Evolutionary conservation across 2,888 invertebrate genomes (phyloP), one percentile per base, ranked within the genome.

Genomic region (Tiliacea citrago): DNA sequence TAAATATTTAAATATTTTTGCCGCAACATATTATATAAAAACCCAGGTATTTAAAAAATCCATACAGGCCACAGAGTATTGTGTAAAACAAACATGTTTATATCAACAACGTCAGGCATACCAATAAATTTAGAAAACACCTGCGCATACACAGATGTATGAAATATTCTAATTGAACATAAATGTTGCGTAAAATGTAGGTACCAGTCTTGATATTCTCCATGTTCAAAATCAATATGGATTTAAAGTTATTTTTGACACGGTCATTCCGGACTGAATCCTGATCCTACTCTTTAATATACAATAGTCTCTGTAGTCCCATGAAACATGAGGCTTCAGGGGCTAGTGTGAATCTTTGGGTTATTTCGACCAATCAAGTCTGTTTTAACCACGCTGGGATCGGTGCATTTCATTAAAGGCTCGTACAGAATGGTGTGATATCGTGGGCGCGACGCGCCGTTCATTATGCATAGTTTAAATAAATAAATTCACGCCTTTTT

Each of bases 81-180:
- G 72, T 76, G 83, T 70, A 79, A 85, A 62, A 49, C 35, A 73
- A 70, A 85, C 73, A 76, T 74, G 83, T 87, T 73, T 61, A 47
- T 58, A 77, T 74, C 55, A 69, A 79, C 70, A 78, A 42, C 68
- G 71, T 84, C 68, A 68, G 21, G 68, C 75, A 75, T 84, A 66
- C 82, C 68, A 67, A 81, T 72, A 24, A 69, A 73, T 79, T 78
- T 77, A 61, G 49, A 57, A 76, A 77, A 82, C 86, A 87, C 82
- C 60, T 86, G 88, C 39, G 63, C 66, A 72, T 51, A 80, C 68
- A 86, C 79, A 84, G 75, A 70, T 81, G 78, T 79, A 63, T 73
- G 58, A 75, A 75, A 78, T 82, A 87, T 83, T 87, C 35, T 77
- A 83, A 81, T 87, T 81, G 60, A 70, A 73, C 55, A 39, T 45